Evolutionary conservation across 2,113 vertebrate genomes (phyloP).

Genomic region (Loxodonta africana): DNA sequence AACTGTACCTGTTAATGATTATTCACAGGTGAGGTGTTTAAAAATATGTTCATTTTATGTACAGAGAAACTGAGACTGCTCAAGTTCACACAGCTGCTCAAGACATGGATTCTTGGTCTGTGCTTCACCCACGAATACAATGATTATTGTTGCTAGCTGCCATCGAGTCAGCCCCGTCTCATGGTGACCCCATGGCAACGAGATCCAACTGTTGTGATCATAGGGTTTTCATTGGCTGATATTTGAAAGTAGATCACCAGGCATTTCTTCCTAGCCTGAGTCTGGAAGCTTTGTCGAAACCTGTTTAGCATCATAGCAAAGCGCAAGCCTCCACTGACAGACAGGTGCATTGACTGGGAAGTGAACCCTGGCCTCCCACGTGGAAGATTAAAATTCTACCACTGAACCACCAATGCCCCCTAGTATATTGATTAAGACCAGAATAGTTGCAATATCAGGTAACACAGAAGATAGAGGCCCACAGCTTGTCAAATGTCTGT

Average conservation of each 20-base stretch:
- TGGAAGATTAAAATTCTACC: neutral
- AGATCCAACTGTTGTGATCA: neutral
- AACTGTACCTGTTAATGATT: neutral
- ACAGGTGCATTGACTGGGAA: neutral
- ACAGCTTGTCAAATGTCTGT: neutral
- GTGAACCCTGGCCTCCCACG: neutral
- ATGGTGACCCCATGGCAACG: neutral
- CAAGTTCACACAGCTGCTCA: neutral
- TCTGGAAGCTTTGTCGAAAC: neutral
- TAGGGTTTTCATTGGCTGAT: neutral
- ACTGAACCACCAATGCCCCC: no score
- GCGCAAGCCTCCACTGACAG: neutral
- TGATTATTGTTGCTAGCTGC: neutral
- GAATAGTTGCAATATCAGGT: neutral
- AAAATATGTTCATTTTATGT: neutral
- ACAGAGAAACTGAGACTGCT: neutral
- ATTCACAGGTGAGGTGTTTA: neutral
- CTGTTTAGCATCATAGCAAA: neutral
- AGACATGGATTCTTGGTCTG: neutral
- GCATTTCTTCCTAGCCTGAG: neutral
- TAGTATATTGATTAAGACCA: neutral
- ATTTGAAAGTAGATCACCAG: neutral
- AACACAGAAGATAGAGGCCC: neutral
- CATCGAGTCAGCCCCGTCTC: neutral
- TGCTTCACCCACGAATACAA: rapidly evolving